phyloP scores from a whole-genome alignment of 35 echinoderm and acorn worm species.

The Apostichopus japonicus region DNA sequence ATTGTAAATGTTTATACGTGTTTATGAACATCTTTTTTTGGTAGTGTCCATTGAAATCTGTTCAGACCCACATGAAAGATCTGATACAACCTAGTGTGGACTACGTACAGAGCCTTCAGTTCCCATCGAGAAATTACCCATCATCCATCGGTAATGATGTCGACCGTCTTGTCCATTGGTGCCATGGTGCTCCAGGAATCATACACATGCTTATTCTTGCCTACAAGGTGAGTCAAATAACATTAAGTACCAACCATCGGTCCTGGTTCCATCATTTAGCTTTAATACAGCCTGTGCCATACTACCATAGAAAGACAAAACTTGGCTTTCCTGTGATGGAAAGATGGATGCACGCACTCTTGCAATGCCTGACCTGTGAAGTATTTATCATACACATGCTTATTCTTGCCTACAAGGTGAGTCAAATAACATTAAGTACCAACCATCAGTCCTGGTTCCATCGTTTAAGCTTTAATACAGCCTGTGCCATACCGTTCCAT shows the following conservation, averaged over 20 bases:
- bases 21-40: neutral
- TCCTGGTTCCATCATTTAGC: too few species aligned
- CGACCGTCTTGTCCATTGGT: slow-evolving; percentile 91
- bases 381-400: slow-evolving; percentile 72
- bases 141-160: slow-evolving; percentile 87
- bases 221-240: slow-evolving; percentile 70
- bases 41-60: slow-evolving; percentile 41
- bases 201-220: slow-evolving; percentile 88
- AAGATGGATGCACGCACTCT: neutral
- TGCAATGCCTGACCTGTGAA: too few species aligned
- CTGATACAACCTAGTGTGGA: slow-evolving; percentile 85
- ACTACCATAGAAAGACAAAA: neutral
- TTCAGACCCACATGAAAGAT: slow-evolving; percentile 46
- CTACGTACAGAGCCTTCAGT: slow-evolving; percentile 65
- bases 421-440: neutral
- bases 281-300: too few species aligned
- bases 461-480: too few species aligned
- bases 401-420: slow-evolving; percentile 88
- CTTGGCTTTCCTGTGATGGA: neutral
- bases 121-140: slow-evolving; percentile 90
- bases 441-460: too few species aligned
- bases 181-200: slow-evolving; percentile 93
- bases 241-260: too few species aligned
- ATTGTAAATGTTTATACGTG: neutral
- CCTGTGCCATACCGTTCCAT: too few species aligned